A percentile compares a stretch with the other conserved stretches of the same genome.
Conservation (phyloP, 2,113 vertebrate genomes). For the Motacilla tschutschensis region DNA sequence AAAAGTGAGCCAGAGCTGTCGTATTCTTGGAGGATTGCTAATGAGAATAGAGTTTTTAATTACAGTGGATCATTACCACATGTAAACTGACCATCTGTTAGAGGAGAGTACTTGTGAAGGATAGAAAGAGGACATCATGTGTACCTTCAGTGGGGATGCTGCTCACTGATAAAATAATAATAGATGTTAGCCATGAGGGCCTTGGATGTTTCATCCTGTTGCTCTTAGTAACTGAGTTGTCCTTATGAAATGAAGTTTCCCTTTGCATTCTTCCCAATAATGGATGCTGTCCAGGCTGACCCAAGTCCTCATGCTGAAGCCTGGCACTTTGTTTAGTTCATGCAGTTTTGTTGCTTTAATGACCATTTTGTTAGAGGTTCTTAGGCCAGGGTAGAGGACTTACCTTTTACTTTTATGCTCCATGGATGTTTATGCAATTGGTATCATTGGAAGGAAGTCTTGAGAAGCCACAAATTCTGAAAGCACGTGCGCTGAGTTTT, state of each 20-base stretch:
- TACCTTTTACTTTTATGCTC: not conserved
- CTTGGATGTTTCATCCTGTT: not conserved
- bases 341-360: not conserved
- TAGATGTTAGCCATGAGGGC: not conserved
- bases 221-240: not conserved
- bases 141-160: not conserved
- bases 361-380: not conserved
- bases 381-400: not conserved
- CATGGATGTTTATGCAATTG: not conserved
- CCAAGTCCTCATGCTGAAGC: not conserved
- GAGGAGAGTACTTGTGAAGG: not conserved
- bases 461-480: not conserved
- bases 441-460: not conserved
- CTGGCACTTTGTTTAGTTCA: not conserved
- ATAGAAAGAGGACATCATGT: not conserved
- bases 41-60: not conserved
- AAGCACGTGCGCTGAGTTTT: not conserved
- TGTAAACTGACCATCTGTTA: conserved; percentile 8
- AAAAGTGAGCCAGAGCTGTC: not conserved
- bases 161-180: not conserved
- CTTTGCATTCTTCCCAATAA: not conserved
- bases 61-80: not conserved
- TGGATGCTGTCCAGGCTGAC: not conserved
- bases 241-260: not conserved
- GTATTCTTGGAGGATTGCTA: not conserved